Conservation (phyloP, 1,140 invertebrate species). For the Lepidurus arcticus region DNA sequence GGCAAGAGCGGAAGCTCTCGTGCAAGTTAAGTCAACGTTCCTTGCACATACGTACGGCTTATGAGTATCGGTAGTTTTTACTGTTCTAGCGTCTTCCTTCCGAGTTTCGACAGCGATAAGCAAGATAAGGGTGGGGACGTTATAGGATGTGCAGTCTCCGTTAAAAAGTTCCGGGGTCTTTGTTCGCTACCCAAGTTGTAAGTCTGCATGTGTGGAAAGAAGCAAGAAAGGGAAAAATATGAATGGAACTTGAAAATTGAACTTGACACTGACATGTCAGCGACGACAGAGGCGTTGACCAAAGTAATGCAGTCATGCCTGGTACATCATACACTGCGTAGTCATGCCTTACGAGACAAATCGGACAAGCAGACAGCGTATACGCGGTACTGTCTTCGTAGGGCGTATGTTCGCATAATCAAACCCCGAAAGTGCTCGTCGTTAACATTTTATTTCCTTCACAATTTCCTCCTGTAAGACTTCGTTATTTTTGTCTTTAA, state of each 20-base stretch:
- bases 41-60: neutral
- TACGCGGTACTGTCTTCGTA: neutral
- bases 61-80: neutral
- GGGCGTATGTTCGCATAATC: neutral
- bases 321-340: conserved; percentile 7
- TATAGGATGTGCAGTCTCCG: neutral
- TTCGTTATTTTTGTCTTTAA: neutral
- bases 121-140: neutral
- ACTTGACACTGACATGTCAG: conserved; percentile 11
- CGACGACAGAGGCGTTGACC: neutral
- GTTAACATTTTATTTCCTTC: neutral
- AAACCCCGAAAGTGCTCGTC: neutral
- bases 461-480: neutral
- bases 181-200: neutral
- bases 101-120: neutral
- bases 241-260: neutral
- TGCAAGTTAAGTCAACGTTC: neutral
- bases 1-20: neutral
- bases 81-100: neutral
- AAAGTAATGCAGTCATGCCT: conserved; percentile 6
- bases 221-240: neutral
- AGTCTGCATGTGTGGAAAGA: neutral
- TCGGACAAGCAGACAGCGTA: neutral
- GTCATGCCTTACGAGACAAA: conserved; percentile 13
- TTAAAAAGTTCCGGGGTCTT: conserved; percentile 18